Percentiles rank a stretch among this genome's conserved stretches.
Conservation (phyloP, 2,888 invertebrate genomes). For the Barypeithes pellucidus region DNA sequence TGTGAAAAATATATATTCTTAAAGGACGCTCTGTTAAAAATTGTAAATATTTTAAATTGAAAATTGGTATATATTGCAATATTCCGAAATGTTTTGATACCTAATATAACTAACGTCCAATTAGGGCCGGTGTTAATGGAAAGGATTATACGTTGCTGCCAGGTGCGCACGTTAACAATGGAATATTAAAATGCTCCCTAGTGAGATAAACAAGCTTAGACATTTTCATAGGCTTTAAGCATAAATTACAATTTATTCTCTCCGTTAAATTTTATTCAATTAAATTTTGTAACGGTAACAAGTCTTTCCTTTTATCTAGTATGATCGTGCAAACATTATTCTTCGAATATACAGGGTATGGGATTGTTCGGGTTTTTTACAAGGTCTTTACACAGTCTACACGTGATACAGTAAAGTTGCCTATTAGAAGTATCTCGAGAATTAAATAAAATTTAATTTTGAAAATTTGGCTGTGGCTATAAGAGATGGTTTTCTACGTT, state of each 20-base stretch:
- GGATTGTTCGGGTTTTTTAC: too few species aligned
- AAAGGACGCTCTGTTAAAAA: too few species aligned
- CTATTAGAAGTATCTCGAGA: too few species aligned
- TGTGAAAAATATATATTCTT: too few species aligned
- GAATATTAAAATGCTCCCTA: conserved; percentile 18
- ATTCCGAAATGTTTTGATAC: background rate
- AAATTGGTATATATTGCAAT: background rate
- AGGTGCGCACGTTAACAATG: conserved; percentile 4
- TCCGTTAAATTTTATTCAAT: background rate
- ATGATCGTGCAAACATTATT: too few species aligned
- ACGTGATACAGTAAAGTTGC: too few species aligned
- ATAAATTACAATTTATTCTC: background rate
- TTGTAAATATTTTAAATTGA: too few species aligned
- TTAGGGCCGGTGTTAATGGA: conserved; percentile 6
- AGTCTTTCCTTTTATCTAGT: background rate
- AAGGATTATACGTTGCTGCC: background rate
- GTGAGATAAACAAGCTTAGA: conserved; percentile 9
- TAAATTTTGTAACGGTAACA: background rate
- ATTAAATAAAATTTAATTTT: too few species aligned
- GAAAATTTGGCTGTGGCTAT: too few species aligned
- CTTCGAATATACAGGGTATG: too few species aligned
- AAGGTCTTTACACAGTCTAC: too few species aligned
- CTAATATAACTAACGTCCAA: background rate
- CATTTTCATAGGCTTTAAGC: background rate
- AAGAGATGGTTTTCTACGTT: too few species aligned